Conservation (phyloP, 1,140 invertebrate species). For the Megalonaias nervosa region DNA sequence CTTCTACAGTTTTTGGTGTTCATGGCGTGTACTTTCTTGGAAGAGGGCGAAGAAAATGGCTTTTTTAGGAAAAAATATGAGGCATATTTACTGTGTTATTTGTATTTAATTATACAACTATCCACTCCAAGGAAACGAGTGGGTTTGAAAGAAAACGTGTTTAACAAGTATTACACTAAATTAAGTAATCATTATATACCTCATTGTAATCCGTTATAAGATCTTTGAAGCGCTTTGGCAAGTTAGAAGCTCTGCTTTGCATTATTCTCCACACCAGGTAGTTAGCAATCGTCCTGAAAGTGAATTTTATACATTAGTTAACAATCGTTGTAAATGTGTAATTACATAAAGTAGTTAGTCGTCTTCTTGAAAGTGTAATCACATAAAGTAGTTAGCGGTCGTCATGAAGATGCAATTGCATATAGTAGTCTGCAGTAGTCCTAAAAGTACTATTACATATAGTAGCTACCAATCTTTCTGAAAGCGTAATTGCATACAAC, state of each 20-base stretch:
- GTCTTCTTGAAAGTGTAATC: too few species aligned
- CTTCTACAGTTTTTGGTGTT: too few species aligned
- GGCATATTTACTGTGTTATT: neutral
- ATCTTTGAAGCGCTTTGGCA: constrained; percentile 3
- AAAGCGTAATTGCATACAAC: too few species aligned
- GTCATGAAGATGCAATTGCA: too few species aligned
- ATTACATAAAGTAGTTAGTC: neutral
- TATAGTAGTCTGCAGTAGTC: too few species aligned
- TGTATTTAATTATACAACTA: neutral
- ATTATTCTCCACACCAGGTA: constrained; percentile 18
- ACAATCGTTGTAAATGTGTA: neutral
- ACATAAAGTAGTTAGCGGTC: too few species aligned
- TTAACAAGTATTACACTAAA: neutral
- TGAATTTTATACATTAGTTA: neutral
- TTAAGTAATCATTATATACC: neutral
- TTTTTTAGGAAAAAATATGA: neutral
- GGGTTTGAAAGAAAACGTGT: neutral
- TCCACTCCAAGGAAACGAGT: neutral
- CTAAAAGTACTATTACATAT: too few species aligned
- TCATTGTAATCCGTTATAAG: constrained; percentile 11
- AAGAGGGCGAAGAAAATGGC: neutral
- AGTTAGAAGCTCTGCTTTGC: neutral
- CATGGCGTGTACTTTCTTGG: neutral
- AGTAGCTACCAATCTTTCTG: too few species aligned
- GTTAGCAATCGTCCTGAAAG: constrained; percentile 9